Percentiles rank a stretch among this genome's conserved stretches.
These are phyloP conservation scores for Stichopus chloronotus DNA, from an alignment of 35 echinoderm and acorn worm species.

Conservation along the genomic window DNA sequence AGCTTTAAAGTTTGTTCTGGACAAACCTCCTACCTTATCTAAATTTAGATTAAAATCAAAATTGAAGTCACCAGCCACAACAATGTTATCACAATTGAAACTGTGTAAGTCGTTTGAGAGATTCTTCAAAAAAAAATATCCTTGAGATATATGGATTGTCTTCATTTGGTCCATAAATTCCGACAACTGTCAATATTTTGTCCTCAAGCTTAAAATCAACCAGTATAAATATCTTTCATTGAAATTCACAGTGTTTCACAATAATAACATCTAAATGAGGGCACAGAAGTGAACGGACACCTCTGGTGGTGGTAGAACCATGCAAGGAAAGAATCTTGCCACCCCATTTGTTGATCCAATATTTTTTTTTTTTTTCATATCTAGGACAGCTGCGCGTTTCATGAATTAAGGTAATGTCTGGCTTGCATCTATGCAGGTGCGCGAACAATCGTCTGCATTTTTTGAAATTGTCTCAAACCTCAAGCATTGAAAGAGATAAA, in stretches of 20 bases:
- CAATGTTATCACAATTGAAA: not conserved
- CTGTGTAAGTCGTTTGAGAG: not conserved
- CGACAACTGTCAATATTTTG: not conserved
- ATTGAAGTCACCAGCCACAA: slow-evolving; percentile 2
- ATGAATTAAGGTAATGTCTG: no score
- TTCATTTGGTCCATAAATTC: not conserved
- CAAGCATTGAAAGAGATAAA: no score
- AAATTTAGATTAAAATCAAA: slow-evolving; percentile 19
- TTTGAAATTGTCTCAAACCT: no score
- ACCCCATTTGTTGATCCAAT: no score
- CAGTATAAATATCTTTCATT: not conserved
- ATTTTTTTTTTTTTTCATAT: no score
- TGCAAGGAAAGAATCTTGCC: no score
- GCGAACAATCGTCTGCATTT: no score
- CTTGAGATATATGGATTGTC: not conserved
- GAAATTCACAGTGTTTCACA: not conserved
- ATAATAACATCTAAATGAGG: no score
- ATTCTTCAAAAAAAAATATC: not conserved
- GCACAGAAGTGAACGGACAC: no score
- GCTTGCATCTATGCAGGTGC: no score
- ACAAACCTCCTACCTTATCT: slow-evolving; percentile 16
- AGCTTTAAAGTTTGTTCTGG: slow-evolving; percentile 12
- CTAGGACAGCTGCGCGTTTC: no score
- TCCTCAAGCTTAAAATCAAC: not conserved
- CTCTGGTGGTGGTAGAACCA: no score